A percentile compares a stretch with the other conserved stretches of the same genome.
phyloP scores from a whole-genome alignment of 2,797 vertebrate genomes.

The Avahi laniger region DNA sequence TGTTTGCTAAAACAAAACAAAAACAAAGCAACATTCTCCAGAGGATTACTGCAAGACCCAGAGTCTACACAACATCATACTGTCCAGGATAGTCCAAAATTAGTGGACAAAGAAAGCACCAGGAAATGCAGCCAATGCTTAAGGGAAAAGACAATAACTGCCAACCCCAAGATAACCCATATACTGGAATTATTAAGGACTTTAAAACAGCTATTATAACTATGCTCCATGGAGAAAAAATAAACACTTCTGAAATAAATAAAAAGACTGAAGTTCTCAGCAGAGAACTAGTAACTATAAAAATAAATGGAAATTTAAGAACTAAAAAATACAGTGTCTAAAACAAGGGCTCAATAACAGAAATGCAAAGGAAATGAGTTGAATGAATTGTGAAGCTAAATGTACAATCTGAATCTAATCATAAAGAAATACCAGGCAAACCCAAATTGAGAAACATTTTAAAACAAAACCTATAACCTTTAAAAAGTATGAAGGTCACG shows the following conservation, averaged over 20 bases:
- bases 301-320: neutral
- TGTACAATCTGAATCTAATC: neutral
- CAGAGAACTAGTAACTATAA: neutral
- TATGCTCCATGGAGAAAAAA: neutral
- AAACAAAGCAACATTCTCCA: neutral
- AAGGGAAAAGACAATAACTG: neutral
- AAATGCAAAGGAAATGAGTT: conserved; percentile 29
- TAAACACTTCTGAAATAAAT: neutral
- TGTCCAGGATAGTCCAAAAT: neutral
- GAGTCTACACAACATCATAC: neutral
- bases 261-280: neutral
- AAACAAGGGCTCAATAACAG: neutral
- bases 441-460: conserved; percentile 12
- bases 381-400: neutral
- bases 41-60: neutral
- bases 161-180: neutral
- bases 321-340: neutral
- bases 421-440: neutral
- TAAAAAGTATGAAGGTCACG: neutral
- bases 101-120: neutral
- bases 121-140: neutral
- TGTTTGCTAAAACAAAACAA: neutral
- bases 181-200: neutral
- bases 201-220: neutral
- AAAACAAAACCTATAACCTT: conserved; percentile 29